Conservation (phyloP, 2,888 invertebrate genomes). For the Esperia sulphurella region DNA sequence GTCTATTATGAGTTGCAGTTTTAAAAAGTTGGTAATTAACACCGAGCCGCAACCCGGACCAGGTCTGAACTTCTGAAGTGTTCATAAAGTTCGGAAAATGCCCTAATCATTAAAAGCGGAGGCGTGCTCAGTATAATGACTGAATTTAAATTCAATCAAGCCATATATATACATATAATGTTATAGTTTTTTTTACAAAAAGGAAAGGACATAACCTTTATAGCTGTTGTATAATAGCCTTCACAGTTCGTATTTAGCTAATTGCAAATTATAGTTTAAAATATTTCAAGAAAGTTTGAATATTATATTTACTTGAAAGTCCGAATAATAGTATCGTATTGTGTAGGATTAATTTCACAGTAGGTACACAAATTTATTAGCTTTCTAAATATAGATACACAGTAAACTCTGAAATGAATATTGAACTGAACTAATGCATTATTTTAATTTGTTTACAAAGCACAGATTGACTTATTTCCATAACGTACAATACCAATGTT, state of each 20-base stretch:
- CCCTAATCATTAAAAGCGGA: slow-evolving; percentile 65
- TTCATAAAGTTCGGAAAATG: slow-evolving; percentile 64
- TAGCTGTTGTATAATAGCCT: too few species aligned
- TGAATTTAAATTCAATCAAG: not conserved
- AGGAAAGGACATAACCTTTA: too few species aligned
- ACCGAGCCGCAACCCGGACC: slow-evolving; percentile 54
- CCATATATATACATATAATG: not conserved
- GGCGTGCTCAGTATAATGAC: not conserved
- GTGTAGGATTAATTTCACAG: too few species aligned
- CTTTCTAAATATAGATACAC: too few species aligned
- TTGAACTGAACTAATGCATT: not conserved
- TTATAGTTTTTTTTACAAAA: too few species aligned
- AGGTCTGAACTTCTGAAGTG: slow-evolving; percentile 67
- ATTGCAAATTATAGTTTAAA: too few species aligned
- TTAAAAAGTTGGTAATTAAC: slow-evolving; percentile 77
- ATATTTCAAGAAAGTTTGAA: too few species aligned
- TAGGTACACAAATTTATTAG: too few species aligned
- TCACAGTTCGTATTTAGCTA: too few species aligned
- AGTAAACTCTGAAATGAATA: too few species aligned
- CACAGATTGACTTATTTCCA: slow-evolving; percentile 22
- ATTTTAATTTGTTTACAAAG: slow-evolving; percentile 16
- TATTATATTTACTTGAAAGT: too few species aligned
- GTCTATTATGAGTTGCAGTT: slow-evolving; percentile 78
- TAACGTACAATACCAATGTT: slow-evolving; percentile 42
- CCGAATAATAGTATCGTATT: too few species aligned